Conservation (phyloP, 92 coral and sea anemone species). For the Epizoanthus rinbou region DNA sequence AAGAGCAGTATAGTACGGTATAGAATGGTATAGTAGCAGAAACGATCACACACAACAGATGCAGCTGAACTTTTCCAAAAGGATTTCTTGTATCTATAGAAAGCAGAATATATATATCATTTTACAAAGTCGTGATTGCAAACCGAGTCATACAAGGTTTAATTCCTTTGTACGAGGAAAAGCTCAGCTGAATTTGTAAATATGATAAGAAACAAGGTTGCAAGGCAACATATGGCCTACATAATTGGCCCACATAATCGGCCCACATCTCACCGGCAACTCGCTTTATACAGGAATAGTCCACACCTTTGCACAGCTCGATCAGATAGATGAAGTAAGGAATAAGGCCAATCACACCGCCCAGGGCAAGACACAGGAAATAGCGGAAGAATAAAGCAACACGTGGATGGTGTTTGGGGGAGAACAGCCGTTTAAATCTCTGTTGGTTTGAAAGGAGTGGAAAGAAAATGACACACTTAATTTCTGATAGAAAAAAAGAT, state of each 20-base stretch:
- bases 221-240: constrained; percentile 11
- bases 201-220: not conserved
- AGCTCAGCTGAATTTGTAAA: no score
- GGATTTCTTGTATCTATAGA: no score
- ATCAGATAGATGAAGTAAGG: constrained; percentile 84
- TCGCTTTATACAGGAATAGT: constrained; percentile 71
- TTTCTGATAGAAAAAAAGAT: not conserved
- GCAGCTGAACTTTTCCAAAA: no score
- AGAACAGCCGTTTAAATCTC: constrained; percentile 71
- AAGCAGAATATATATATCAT: not conserved
- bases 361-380: constrained; percentile 73
- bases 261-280: constrained; percentile 74
- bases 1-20: no score
- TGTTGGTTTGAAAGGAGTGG: constrained; percentile 27
- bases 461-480: not conserved
- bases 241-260: no score
- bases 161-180: no score
- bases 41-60: no score
- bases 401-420: constrained; percentile 79
- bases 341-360: constrained; percentile 82
- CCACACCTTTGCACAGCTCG: constrained; percentile 92
- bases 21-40: no score
- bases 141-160: not conserved
- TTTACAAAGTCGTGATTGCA: no score
- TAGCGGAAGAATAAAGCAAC: constrained; percentile 76